Conservation (phyloP, 2,113 vertebrate species). For the Meles meles region DNA sequence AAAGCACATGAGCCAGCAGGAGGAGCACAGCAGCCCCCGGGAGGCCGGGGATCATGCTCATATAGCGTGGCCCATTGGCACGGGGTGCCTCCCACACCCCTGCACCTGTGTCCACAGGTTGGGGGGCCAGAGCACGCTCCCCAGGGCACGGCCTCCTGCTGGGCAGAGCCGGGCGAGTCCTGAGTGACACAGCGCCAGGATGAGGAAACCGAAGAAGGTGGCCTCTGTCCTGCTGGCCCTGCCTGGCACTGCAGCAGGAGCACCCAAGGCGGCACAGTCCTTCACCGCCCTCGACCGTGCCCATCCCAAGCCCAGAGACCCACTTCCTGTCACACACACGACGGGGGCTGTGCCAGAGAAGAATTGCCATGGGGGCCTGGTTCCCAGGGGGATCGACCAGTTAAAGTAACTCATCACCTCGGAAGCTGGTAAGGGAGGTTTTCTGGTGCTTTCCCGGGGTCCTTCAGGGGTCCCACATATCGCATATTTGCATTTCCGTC, state of each 20-base stretch:
- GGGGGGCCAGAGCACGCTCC: fast-evolving
- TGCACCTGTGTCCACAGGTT: fast-evolving
- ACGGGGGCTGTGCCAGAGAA: fast-evolving
- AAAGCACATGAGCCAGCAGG: too few species aligned
- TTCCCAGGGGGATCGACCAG: fast-evolving
- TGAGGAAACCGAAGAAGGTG: fast-evolving
- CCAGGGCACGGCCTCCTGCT: fast-evolving
- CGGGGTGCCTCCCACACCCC: fast-evolving
- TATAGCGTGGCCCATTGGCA: fast-evolving
- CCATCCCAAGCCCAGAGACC: not conserved
- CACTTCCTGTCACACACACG: fast-evolving
- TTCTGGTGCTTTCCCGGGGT: not conserved
- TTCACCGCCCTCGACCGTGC: fast-evolving
- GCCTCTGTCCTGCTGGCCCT: not conserved
- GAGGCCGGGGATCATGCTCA: fast-evolving
- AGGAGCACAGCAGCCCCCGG: not conserved
- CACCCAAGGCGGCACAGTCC: fast-evolving
- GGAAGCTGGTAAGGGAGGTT: fast-evolving
- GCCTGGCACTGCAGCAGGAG: fast-evolving
- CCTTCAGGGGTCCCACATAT: fast-evolving
- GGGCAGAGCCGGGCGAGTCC: not conserved
- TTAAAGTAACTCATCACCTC: fast-evolving
- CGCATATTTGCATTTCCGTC: not conserved
- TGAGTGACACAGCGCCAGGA: not conserved
- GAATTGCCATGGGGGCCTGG: fast-evolving